Evolutionary conservation across 23 tunicate species (phyloP).

Genomic region (Halocynthia aurantium): DNA sequence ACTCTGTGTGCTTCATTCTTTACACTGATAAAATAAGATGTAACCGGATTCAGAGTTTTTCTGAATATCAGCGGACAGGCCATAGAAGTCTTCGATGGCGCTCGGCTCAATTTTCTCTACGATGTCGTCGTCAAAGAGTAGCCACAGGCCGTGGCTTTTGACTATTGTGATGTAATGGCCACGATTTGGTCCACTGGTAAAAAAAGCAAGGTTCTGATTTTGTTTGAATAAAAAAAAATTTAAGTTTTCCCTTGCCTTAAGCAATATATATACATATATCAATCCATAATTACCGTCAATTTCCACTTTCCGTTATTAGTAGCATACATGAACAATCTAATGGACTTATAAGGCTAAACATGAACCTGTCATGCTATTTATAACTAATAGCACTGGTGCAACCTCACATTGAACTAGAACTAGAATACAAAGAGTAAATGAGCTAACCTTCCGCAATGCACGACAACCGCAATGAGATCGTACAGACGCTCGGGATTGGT

Average conservation of each 20-base stretch:
- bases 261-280: too few relatives aligned
- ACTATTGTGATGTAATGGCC: conserved; percentile 97
- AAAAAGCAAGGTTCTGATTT: not conserved
- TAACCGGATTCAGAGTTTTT: conserved; percentile 97
- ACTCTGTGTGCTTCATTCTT: conserved; percentile 9
- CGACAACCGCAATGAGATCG: conserved; percentile 95
- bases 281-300: too few relatives aligned
- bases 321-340: too few relatives aligned
- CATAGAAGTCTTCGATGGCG: conserved; percentile 92
- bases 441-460: conserved; percentile 97
- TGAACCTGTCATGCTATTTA: too few relatives aligned
- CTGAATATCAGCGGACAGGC: conserved; percentile 69
- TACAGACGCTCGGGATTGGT: conserved; percentile 65
- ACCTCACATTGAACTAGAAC: too few relatives aligned
- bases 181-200: conserved; percentile 85
- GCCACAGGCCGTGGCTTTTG: conserved; percentile 92
- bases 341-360: too few relatives aligned
- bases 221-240: too few relatives aligned
- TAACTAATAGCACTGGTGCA: too few relatives aligned
- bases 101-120: conserved; percentile 86
- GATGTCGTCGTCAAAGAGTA: conserved; percentile 89
- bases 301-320: too few relatives aligned
- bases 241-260: too few relatives aligned
- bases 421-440: too few relatives aligned
- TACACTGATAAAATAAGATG: conserved; percentile 83